phyloP scores from a whole-genome alignment of 2,797 vertebrate genomes.

The Threskiornis aethiopicus region DNA sequence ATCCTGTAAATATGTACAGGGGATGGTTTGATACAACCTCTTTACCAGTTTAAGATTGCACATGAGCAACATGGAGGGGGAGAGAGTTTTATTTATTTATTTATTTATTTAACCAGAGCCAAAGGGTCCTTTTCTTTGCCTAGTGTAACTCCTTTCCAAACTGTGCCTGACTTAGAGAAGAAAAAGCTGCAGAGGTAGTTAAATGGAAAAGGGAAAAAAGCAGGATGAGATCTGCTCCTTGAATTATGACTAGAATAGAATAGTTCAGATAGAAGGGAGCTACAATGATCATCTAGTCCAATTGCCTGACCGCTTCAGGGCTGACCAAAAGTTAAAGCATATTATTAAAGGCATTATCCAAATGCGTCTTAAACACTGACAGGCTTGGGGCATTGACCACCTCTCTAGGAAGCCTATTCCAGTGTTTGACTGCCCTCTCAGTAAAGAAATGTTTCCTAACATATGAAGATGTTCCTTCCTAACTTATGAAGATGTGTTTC shows the following conservation, averaged over 20 bases:
- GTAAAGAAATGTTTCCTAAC: neutral
- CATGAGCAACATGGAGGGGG: neutral
- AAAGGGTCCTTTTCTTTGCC: neutral
- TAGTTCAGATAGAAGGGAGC: neutral
- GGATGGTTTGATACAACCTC: rapidly evolving
- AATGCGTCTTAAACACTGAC: neutral
- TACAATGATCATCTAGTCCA: neutral
- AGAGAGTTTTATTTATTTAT: neutral
- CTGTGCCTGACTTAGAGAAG: neutral
- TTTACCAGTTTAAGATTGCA: neutral
- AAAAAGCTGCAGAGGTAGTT: neutral
- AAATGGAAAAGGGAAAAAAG: neutral
- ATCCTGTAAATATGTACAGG: neutral
- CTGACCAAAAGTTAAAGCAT: neutral
- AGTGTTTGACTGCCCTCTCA: neutral
- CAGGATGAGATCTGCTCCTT: neutral
- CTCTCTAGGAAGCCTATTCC: neutral
- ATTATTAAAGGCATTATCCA: neutral
- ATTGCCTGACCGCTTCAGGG: neutral
- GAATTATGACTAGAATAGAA: neutral
- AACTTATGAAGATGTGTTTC: neutral
- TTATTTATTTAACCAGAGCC: neutral
- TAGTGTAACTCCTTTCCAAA: neutral
- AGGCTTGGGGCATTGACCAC: neutral
- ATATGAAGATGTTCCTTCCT: neutral